Evolutionary conservation across 2,888 invertebrate species (phyloP).

Genomic region (Ochlodes sylvanus): DNA sequence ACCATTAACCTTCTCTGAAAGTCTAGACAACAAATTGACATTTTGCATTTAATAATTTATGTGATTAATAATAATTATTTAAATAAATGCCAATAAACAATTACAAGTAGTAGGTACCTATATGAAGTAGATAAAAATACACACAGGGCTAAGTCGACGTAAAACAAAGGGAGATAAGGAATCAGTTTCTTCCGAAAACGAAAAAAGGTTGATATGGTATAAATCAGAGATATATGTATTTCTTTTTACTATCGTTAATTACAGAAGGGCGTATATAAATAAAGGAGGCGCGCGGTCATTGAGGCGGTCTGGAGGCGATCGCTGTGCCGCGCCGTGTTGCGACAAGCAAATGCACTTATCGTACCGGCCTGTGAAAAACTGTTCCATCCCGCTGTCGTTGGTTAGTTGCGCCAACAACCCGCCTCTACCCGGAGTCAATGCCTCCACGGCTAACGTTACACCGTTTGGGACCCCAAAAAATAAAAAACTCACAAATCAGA

Average conservation of each 20-base stretch:
- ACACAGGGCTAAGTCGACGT: conserved; percentile 40
- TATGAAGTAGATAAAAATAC: neutral
- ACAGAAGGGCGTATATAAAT: conserved; percentile 81
- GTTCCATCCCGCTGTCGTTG: conserved; percentile 73
- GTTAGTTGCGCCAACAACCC: conserved; percentile 77
- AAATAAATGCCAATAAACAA: no score
- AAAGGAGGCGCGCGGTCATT: conserved; percentile 73
- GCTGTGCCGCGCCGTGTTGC: conserved; percentile 76
- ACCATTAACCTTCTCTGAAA: no score
- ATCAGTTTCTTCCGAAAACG: conserved; percentile 56
- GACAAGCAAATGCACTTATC: conserved; percentile 86
- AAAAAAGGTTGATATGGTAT: conserved; percentile 66
- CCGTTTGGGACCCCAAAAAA: conserved; percentile 69
- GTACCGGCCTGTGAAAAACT: conserved; percentile 81
- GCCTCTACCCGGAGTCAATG: conserved; percentile 69
- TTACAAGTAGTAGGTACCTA: no score
- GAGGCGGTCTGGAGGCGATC: conserved; percentile 72
- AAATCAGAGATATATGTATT: conserved; percentile 75
- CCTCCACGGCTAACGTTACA: conserved; percentile 71
- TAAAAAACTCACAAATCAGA: conserved; percentile 64
- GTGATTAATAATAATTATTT: no score
- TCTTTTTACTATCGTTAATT: conserved; percentile 81
- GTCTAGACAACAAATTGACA: no score
- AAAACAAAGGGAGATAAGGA: conserved; percentile 51
- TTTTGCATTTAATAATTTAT: no score